phyloP scores from a whole-genome alignment of 1,140 invertebrate genomes.

The Rhopalosiphum maidis region DNA sequence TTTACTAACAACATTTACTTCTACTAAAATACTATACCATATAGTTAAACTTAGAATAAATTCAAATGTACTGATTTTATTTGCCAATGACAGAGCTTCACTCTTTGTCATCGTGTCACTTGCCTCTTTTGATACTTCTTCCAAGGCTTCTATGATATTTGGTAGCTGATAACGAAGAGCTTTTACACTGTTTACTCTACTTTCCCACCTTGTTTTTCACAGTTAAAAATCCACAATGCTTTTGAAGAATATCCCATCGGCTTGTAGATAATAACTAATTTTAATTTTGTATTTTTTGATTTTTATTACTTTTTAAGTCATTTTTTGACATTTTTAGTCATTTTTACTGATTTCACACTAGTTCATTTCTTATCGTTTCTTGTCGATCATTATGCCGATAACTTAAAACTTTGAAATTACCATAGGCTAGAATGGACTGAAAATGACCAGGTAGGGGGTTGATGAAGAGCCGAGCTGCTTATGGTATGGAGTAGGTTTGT shows the following conservation, averaged over 20 bases:
- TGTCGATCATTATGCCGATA: too few species aligned
- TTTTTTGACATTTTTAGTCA: too few species aligned
- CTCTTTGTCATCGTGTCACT: background rate
- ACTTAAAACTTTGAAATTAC: too few species aligned
- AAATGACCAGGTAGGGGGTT: too few species aligned
- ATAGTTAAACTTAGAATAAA: slow-evolving; percentile 15
- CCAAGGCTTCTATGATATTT: background rate
- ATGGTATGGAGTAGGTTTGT: too few species aligned
- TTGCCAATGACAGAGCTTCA: background rate
- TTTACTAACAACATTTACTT: background rate
- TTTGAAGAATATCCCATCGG: background rate
- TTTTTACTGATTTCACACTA: too few species aligned
- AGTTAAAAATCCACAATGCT: background rate
- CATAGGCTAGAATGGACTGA: too few species aligned
- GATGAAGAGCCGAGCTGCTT: too few species aligned
- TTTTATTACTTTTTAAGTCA: too few species aligned
- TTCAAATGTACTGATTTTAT: slow-evolving; percentile 20
- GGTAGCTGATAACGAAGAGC: background rate
- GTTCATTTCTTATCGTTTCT: too few species aligned
- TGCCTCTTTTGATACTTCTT: background rate
- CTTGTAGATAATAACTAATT: too few species aligned
- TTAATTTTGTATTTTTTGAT: too few species aligned
- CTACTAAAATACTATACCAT: slow-evolving; percentile 21
- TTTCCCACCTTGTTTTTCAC: background rate
- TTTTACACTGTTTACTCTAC: slow-evolving; percentile 21